Evolutionary conservation across 1,140 invertebrate genomes (phyloP).

Genomic region (Bombus superbus): DNA sequence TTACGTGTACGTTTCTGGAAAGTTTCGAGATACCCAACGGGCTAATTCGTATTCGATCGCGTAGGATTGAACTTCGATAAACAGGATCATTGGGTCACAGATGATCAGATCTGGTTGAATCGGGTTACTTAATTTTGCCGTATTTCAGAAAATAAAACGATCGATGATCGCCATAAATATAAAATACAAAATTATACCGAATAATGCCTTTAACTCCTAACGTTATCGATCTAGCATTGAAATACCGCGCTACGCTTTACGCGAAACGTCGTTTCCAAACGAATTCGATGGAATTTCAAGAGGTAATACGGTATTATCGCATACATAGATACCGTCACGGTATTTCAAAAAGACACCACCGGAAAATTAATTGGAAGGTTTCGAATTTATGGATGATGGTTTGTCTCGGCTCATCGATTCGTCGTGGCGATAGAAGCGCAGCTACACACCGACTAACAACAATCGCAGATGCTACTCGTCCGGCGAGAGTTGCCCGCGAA

Average conservation of each 20-base stretch:
- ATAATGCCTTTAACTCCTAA: not conserved
- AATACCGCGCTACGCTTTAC: no score
- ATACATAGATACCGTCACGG: no score
- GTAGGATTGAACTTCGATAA: not conserved
- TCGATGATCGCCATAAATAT: not conserved
- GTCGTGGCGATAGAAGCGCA: constrained; percentile 22
- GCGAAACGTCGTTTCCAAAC: no score
- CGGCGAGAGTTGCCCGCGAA: constrained; percentile 50
- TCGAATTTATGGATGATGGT: not conserved
- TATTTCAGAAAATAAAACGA: not conserved
- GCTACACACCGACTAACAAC: constrained; percentile 9
- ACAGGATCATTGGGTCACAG: no score
- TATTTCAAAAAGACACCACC: no score
- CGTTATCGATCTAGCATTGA: no score
- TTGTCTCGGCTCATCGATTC: constrained; percentile 5
- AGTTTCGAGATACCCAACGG: no score
- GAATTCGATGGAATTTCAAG: no score
- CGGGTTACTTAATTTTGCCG: not conserved
- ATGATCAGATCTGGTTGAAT: not conserved
- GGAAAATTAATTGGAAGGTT: not conserved
- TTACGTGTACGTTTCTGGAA: not conserved
- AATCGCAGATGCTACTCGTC: constrained; percentile 41
- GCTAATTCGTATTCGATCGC: not conserved
- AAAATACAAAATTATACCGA: not conserved
- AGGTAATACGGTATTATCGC: no score